These are phyloP conservation scores for Australoheros scitulus DNA, from an alignment of 2,113 vertebrate genomes.

Conservation along the genomic window DNA sequence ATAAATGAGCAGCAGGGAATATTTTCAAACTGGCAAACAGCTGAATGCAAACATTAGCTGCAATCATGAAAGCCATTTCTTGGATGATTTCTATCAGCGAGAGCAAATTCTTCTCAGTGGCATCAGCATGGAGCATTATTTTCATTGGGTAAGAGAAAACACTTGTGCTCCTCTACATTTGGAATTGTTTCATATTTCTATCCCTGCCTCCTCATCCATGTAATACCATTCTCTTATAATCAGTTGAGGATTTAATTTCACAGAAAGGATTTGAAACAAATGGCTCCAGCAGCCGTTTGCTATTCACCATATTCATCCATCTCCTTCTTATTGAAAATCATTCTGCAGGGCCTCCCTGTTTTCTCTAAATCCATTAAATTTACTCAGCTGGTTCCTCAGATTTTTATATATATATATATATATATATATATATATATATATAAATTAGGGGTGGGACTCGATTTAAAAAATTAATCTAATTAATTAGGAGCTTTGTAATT, in stretches of 20 bases:
- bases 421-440: too few relatives aligned
- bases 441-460: too few relatives aligned
- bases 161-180: conserved; percentile 45
- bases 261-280: conserved; percentile 74
- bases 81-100: conserved; percentile 56
- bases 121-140: conserved; percentile 44
- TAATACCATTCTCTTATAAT: conserved; percentile 75
- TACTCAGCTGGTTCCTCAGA: conserved; percentile 51
- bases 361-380: conserved; percentile 66
- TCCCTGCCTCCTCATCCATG: conserved; percentile 71
- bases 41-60: conserved; percentile 66
- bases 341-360: conserved; percentile 47
- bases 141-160: conserved; percentile 52
- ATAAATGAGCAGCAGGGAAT: conserved; percentile 42
- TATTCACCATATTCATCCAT: conserved; percentile 64
- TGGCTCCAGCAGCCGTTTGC: conserved; percentile 56
- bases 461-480: too few relatives aligned
- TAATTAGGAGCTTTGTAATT: too few relatives aligned
- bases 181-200: conserved; percentile 68
- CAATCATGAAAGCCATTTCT: conserved; percentile 64
- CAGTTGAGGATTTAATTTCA: conserved; percentile 78
- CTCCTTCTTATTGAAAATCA: conserved; percentile 66
- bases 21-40: conserved; percentile 48
- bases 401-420: not conserved
- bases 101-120: conserved; percentile 50